phyloP scores from a whole-genome alignment of 1,140 invertebrate genomes.

The Acyrthosiphon pisum region DNA sequence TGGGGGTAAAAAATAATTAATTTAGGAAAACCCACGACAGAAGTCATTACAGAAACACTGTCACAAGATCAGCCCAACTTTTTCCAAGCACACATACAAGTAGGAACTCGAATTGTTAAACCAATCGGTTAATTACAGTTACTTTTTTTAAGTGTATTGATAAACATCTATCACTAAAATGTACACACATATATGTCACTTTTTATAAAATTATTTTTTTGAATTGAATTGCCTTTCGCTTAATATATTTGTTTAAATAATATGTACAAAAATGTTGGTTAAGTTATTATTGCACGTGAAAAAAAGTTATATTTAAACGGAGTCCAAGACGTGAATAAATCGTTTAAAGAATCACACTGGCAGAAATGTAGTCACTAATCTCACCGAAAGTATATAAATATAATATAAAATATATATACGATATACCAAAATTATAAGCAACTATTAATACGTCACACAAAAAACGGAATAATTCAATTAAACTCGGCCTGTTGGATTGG shows the following conservation, averaged over 20 bases:
- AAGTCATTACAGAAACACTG: background rate
- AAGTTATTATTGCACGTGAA: background rate
- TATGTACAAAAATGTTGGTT: background rate
- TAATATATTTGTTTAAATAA: background rate
- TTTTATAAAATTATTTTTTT: background rate
- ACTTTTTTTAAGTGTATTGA: background rate
- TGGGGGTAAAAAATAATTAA: background rate
- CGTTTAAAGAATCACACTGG: background rate
- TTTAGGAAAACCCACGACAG: background rate
- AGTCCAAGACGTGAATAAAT: background rate
- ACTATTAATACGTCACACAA: conserved; percentile 24
- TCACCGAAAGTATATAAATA: background rate
- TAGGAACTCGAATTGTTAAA: background rate
- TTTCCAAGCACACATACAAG: background rate
- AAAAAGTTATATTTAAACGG: background rate
- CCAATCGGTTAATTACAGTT: background rate
- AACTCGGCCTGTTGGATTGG: background rate
- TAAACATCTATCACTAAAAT: background rate
- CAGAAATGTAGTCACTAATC: conserved; percentile 13
- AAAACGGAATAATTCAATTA: background rate
- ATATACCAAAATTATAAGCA: background rate
- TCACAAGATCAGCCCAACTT: background rate
- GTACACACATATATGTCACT: background rate
- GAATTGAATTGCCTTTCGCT: background rate
- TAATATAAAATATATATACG: background rate